Evolutionary conservation across 2,797 vertebrate genomes (phyloP).

Genomic region (Pipistrellus pipistrellus): DNA sequence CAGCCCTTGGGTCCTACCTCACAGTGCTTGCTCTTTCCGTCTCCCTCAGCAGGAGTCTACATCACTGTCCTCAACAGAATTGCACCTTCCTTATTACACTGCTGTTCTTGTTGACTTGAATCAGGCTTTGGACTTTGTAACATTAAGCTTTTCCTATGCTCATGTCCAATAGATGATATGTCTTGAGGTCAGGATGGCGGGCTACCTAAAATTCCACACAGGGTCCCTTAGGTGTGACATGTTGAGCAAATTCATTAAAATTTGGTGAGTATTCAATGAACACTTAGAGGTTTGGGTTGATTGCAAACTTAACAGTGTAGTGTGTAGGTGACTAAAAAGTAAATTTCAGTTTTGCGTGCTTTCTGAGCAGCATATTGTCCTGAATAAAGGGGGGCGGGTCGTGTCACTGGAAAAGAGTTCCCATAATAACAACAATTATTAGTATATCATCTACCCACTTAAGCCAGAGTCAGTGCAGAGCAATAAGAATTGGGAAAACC

Average conservation of each 20-base stretch:
- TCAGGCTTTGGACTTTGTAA: not conserved
- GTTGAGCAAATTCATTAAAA: not conserved
- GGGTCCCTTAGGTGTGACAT: too few relatives aligned
- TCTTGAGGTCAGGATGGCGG: not conserved
- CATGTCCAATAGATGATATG: not conserved
- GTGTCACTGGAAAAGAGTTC: not conserved
- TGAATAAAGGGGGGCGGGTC: not conserved
- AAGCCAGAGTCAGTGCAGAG: not conserved
- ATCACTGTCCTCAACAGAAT: not conserved
- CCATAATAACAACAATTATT: accelerated
- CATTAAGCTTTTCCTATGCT: not conserved
- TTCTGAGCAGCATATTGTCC: not conserved
- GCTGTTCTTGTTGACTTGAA: not conserved
- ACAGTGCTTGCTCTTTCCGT: too few relatives aligned
- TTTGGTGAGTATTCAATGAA: not conserved
- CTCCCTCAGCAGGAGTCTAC: not conserved
- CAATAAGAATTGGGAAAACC: not conserved
- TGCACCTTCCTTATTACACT: not conserved
- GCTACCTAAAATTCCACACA: not conserved
- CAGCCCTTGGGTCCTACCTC: accelerated
- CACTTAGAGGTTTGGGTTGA: not conserved
- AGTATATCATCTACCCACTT: not conserved
- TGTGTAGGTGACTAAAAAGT: not conserved
- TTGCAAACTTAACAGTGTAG: not conserved
- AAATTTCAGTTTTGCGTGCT: not conserved